phyloP scores from a whole-genome alignment of 2,113 vertebrate species.

The Oenanthe melanoleuca region DNA sequence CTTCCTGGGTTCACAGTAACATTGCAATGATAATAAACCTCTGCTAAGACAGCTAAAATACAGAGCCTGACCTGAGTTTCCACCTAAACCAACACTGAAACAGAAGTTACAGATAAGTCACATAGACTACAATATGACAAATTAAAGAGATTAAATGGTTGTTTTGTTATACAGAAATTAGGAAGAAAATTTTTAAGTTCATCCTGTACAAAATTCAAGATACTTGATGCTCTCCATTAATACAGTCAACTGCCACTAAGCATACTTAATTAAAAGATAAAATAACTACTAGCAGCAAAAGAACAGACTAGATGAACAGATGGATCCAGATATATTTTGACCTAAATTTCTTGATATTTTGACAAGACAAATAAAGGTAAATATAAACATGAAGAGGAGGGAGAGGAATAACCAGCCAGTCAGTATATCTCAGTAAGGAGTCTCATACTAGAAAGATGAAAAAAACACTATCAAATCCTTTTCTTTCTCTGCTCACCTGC shows the following conservation, averaged over 20 bases:
- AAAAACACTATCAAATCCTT: neutral
- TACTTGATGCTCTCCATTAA: neutral
- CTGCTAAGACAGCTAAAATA: neutral
- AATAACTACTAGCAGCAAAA: slow-evolving; percentile 44
- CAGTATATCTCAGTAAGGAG: neutral
- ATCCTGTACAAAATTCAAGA: neutral
- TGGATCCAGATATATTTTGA: slow-evolving; percentile 51
- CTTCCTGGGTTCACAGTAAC: neutral
- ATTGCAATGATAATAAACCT: neutral
- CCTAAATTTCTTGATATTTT: slow-evolving; percentile 45
- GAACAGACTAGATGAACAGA: slow-evolving; percentile 60
- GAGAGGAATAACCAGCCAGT: neutral
- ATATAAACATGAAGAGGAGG: slow-evolving; percentile 46
- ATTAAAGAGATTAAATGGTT: neutral
- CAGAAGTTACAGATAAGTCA: neutral
- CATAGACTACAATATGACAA: neutral
- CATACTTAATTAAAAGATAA: slow-evolving; percentile 33
- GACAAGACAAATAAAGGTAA: slow-evolving; percentile 50
- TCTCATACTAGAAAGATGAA: neutral
- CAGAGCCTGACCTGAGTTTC: neutral
- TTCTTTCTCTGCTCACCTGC: neutral
- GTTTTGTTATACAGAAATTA: neutral
- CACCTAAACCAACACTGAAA: neutral
- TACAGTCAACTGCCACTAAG: neutral
- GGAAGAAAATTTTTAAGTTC: neutral